Conservation (phyloP, 2,797 vertebrate genomes). For the Cheirogaleus major region DNA sequence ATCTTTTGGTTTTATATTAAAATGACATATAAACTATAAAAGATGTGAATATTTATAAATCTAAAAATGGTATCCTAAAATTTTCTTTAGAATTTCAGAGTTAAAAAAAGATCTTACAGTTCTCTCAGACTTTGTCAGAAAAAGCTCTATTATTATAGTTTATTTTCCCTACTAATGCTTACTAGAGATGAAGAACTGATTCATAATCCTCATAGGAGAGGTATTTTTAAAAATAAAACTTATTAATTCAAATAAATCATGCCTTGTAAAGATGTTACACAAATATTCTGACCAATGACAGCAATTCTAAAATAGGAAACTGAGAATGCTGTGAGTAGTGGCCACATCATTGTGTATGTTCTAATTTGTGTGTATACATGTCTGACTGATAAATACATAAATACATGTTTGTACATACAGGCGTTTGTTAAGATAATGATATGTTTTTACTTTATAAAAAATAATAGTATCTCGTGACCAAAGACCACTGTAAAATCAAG, state of each 20-base stretch:
- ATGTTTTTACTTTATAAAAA: not conserved
- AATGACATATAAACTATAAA: conserved; percentile 32
- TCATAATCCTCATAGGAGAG: conserved; percentile 23
- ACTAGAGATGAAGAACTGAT: conserved; percentile 30
- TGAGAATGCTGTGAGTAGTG: not conserved
- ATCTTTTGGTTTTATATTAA: conserved; percentile 36
- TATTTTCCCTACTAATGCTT: conserved; percentile 42
- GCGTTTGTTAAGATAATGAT: conserved; percentile 5
- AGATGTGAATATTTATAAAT: conserved; percentile 17
- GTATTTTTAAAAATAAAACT: conserved; percentile 40
- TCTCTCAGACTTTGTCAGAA: conserved; percentile 14
- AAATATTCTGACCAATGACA: conserved; percentile 53
- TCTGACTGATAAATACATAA: not conserved
- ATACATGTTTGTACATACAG: not conserved
- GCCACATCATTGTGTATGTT: conserved; percentile 6
- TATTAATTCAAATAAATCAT: conserved; percentile 56
- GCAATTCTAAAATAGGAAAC: conserved; percentile 51
- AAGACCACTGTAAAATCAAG: not conserved
- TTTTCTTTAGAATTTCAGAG: conserved; percentile 45
- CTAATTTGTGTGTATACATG: not conserved
- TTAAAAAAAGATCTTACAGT: conserved; percentile 18
- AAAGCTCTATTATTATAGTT: not conserved
- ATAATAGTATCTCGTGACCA: not conserved
- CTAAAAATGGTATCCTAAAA: conserved; percentile 37
- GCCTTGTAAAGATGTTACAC: not conserved